Conservation (phyloP, 1,140 invertebrate genomes). For the Episyrphus balteatus region DNA sequence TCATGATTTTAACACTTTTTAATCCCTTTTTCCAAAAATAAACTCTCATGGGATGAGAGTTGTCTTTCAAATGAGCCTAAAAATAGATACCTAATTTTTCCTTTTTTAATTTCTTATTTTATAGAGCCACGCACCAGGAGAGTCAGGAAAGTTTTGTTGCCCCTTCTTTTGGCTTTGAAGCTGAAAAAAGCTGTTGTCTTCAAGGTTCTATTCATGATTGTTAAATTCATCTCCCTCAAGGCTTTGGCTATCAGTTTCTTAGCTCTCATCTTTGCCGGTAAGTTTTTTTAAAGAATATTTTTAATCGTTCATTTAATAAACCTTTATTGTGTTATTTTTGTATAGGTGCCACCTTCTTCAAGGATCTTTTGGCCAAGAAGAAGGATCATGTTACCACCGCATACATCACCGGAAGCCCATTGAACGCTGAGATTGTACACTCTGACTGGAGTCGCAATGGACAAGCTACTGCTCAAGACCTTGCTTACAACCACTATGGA, state of each 20-base stretch:
- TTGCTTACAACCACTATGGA: slow-evolving; percentile 36
- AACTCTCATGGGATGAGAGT: too few relatives aligned
- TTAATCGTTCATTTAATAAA: neutral
- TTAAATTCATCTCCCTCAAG: slow-evolving; percentile 52
- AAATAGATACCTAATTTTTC: neutral
- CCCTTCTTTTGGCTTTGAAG: slow-evolving; percentile 48
- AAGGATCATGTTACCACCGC: slow-evolving; percentile 37
- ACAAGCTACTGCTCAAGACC: slow-evolving; percentile 27
- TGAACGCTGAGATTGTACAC: slow-evolving; percentile 36
- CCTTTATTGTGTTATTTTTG: neutral
- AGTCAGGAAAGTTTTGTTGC: slow-evolving; percentile 49
- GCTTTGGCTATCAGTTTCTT: slow-evolving; percentile 50
- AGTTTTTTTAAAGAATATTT: neutral
- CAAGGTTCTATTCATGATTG: slow-evolving; percentile 48
- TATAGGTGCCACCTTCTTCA: slow-evolving; percentile 33
- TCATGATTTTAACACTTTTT: too few relatives aligned
- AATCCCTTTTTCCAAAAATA: too few relatives aligned
- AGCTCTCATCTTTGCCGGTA: slow-evolving; percentile 46
- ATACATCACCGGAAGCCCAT: slow-evolving; percentile 34
- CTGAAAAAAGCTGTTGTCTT: slow-evolving; percentile 50
- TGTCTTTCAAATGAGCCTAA: too few relatives aligned
- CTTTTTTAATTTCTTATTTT: slow-evolving; percentile 9
- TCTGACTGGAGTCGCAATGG: slow-evolving; percentile 36
- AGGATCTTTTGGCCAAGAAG: slow-evolving; percentile 36
- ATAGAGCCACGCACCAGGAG: slow-evolving; percentile 46